Evolutionary conservation across 2,113 vertebrate genomes (phyloP).

Genomic region (Menura novaehollandiae): DNA sequence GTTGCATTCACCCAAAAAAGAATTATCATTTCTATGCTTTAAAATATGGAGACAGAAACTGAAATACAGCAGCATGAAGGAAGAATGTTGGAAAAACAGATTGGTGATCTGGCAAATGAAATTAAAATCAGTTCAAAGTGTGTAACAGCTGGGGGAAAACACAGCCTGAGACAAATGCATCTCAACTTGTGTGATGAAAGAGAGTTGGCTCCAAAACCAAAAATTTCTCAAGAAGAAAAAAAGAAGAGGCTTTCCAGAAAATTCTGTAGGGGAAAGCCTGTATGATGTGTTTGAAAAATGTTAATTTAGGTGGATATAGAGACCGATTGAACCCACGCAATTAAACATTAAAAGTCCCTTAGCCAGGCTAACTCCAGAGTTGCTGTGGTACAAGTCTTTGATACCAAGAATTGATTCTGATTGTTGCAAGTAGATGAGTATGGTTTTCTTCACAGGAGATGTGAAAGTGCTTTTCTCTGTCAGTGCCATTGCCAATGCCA

Average conservation of each 20-base stretch:
- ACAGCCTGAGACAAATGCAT: neutral
- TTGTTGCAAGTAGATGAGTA: neutral
- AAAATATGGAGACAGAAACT: neutral
- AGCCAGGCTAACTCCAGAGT: neutral
- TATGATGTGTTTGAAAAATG: neutral
- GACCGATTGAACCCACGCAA: neutral
- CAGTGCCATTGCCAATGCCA: neutral
- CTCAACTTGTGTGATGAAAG: neutral
- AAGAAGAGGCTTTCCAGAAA: slow-evolving; percentile 31
- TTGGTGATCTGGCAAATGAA: neutral
- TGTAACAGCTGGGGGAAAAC: neutral
- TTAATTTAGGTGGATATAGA: neutral
- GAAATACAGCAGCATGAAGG: neutral
- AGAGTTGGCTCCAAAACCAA: slow-evolving; percentile 19
- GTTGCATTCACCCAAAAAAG: neutral
- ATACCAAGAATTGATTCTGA: neutral
- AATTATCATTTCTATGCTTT: neutral
- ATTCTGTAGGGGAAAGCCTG: slow-evolving; percentile 15
- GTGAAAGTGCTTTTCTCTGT: neutral
- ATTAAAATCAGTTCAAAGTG: neutral
- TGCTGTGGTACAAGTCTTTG: neutral
- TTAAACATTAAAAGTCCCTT: neutral
- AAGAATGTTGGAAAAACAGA: slow-evolving; percentile 14
- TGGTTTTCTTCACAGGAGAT: neutral
- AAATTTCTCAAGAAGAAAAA: slow-evolving; percentile 9